These are phyloP conservation scores for Teinopalpus imperialis DNA, from an alignment of 2,888 invertebrate species.

Conservation along the genomic window DNA sequence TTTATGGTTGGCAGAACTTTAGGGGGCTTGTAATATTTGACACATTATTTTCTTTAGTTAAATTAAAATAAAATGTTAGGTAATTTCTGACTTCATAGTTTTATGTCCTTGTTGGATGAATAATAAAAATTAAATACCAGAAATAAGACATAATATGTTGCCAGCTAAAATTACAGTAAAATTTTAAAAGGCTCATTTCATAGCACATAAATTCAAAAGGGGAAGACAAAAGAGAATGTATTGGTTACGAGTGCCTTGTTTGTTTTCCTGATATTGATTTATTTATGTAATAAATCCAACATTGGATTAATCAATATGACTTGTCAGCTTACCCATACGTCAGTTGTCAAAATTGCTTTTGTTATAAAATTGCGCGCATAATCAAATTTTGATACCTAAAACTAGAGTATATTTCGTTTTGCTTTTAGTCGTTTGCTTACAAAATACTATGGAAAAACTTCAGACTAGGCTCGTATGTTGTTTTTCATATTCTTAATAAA, in stretches of 20 bases:
- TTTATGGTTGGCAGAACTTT: too few relatives aligned
- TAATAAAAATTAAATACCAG: neutral
- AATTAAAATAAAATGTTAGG: too few relatives aligned
- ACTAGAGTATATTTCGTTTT: too few relatives aligned
- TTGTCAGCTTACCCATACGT: slow-evolving; percentile 60
- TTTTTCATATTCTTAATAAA: too few relatives aligned
- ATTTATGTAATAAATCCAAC: slow-evolving; percentile 70
- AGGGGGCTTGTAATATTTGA: too few relatives aligned
- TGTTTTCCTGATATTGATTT: slow-evolving; percentile 67
- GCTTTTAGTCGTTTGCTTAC: too few relatives aligned
- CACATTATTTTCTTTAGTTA: too few relatives aligned
- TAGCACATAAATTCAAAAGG: slow-evolving; percentile 43
- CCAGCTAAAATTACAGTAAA: neutral
- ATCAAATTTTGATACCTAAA: slow-evolving; percentile 1
- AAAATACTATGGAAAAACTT: too few relatives aligned
- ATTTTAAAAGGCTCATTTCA: slow-evolving; percentile 14
- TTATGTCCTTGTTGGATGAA: neutral
- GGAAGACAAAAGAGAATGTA: slow-evolving; percentile 52
- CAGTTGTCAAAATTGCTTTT: slow-evolving; percentile 41
- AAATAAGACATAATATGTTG: neutral
- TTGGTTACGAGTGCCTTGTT: slow-evolving; percentile 43
- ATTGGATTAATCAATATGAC: slow-evolving; percentile 71
- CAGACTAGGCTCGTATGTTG: too few relatives aligned
- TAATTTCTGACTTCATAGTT: too few relatives aligned
- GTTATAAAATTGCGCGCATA: slow-evolving; percentile 18